Percentiles rank a stretch among this genome's conserved stretches.
These are phyloP conservation scores for Drosophila sp. DNA, from an alignment of 1,140 invertebrate genomes.

Conservation along the genomic window DNA sequence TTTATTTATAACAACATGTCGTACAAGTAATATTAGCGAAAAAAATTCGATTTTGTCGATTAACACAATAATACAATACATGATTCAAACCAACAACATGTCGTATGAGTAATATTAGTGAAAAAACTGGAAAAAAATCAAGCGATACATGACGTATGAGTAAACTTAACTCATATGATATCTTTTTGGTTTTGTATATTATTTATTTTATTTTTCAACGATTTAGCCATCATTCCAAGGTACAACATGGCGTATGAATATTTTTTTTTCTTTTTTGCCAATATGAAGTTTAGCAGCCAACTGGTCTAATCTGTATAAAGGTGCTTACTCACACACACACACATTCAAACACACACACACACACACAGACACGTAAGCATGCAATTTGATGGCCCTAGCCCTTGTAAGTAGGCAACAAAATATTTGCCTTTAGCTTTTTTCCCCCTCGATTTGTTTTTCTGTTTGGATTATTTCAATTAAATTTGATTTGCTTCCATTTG, in stretches of 20 bases:
- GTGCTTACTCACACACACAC: too few species aligned
- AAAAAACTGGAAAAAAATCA: too few species aligned
- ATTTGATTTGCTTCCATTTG: constrained; percentile 72
- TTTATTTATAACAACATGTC: too few species aligned
- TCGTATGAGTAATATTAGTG: neutral
- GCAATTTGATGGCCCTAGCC: constrained; percentile 36
- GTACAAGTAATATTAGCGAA: too few species aligned
- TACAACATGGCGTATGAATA: constrained; percentile 1
- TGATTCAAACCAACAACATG: neutral
- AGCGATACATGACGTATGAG: too few species aligned
- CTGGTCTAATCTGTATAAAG: neutral
- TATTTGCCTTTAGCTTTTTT: neutral
- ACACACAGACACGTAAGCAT: neutral
- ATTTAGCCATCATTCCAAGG: neutral
- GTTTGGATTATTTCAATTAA: constrained; percentile 58
- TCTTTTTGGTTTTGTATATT: too few species aligned
- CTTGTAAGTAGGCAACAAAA: constrained; percentile 49
- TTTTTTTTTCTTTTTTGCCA: neutral
- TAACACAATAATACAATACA: too few species aligned
- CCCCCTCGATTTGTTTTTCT: constrained; percentile 23
- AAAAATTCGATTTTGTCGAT: too few species aligned
- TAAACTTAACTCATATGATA: too few species aligned
- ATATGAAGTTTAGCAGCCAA: neutral
- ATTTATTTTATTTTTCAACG: too few species aligned
- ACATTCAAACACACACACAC: too few species aligned